Base-by-base conservation (phyloP, 2,113 vertebrate species). In the Rhegmatorhina hoffmannsi region DNA sequence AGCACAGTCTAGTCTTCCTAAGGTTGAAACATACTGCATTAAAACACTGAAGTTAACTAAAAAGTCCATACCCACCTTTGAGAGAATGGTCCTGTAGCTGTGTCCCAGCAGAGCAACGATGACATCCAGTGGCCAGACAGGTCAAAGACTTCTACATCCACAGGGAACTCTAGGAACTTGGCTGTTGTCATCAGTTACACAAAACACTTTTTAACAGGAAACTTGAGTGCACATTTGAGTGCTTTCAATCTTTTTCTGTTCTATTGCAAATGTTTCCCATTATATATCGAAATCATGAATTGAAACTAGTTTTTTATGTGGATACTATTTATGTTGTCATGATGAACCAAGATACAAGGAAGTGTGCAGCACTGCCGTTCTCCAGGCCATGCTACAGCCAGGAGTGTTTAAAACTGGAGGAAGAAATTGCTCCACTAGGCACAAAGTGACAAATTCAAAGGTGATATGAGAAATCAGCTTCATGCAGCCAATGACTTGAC, bases 121-220 rank as follows among this genome's bases (percentile, higher is more conserved):
- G 94, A 95, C 94, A 89, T 95, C 97, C 96, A 95, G 95, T 93
- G 96, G 96, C 92, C 84, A 80, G 55, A 83, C 40, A 70, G 92
- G 88, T 92, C 89, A 89, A 92, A 76, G 74, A 88, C 93, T 62
- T 14, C 40, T 73, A 1, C 11, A 17, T 31, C 60, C 52, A 14
- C 26, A 29, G 8, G 46, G 46, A 43, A 55, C n/a, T 84, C 19
- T 9, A 3, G 66, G 64, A 64, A 34, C 21, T 52, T 64, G 28
- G 13, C 40, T 74, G 28, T 50, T 94, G 50, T 34, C 34, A 14
- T 67, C 50, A 47, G 16, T 59, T 74, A 18, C 7, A 58, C 28
- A 66, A 34, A 55, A n/a, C 25, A 34, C 3, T 2, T 78, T 64
- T 59, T 40, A 52, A 50, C 3, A 0, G 5, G 23, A 16, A 87